A percentile compares a stretch with the other conserved stretches of the same genome.
These are phyloP conservation scores for Melanotaenia nigrans DNA, from an alignment of 2,797 vertebrate species.

Conservation along the genomic window DNA sequence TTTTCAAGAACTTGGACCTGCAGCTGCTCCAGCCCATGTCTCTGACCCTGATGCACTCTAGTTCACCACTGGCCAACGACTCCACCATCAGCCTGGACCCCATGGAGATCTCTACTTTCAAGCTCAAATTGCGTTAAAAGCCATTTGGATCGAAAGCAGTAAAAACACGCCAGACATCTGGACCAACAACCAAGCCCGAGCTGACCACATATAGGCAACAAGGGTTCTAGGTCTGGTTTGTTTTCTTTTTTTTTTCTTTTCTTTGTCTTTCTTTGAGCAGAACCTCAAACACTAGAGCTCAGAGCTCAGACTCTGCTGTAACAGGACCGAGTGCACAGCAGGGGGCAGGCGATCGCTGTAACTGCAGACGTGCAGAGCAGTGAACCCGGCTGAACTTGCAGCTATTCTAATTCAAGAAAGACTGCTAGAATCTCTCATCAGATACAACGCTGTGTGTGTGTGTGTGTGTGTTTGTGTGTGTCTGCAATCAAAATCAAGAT, in stretches of 20 bases:
- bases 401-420: constrained; percentile 38
- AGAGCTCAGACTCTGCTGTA: constrained; percentile 54
- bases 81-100: constrained; percentile 87
- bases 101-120: constrained; percentile 95
- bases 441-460: constrained; percentile 8
- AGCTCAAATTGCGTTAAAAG: constrained; percentile 90
- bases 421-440: constrained; percentile 30
- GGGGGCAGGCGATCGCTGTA: constrained; percentile 67
- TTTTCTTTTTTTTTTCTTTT: constrained; percentile 28
- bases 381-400: constrained; percentile 36
- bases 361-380: constrained; percentile 39
- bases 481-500: constrained; percentile 43
- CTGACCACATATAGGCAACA: constrained; percentile 31
- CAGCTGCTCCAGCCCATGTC: constrained; percentile 91
- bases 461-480: constrained; percentile 40
- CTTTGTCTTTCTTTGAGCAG: constrained; percentile 35
- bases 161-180: constrained; percentile 32
- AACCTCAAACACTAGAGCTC: constrained; percentile 47
- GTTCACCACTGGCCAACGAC: constrained; percentile 85
- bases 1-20: constrained; percentile 92
- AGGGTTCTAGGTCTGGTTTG: constrained; percentile 36
- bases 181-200: constrained; percentile 45
- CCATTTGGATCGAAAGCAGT: constrained; percentile 23
- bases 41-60: constrained; percentile 90
- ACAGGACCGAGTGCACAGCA: constrained; percentile 65